Conservation (phyloP, 2,797 vertebrate genomes). For the Monodelphis domestica region DNA sequence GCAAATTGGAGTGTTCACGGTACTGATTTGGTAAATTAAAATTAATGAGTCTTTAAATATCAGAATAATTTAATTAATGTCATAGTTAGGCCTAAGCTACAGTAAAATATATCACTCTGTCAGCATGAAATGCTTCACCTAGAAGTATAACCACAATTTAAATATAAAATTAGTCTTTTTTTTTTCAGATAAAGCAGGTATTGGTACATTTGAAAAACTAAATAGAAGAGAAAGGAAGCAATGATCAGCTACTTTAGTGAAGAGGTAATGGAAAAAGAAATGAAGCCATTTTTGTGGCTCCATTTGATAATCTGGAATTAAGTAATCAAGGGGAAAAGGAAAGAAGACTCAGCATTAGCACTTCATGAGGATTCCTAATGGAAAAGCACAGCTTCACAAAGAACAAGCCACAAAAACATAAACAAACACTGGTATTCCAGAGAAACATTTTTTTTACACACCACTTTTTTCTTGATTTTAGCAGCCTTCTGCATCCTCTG, state of each 20-base stretch:
- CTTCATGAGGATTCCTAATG: slow-evolving; percentile 39
- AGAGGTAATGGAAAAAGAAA: slow-evolving; percentile 49
- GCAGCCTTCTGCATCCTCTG: slow-evolving; percentile 99
- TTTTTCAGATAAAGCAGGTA: slow-evolving; percentile 10
- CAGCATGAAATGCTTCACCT: slow-evolving; percentile 12
- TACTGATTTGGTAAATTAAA: slow-evolving; percentile 42
- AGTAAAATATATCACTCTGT: background rate
- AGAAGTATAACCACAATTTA: background rate
- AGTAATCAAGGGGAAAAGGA: background rate
- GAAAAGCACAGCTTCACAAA: slow-evolving; percentile 41
- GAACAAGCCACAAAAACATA: slow-evolving; percentile 67
- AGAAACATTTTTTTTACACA: slow-evolving; percentile 91
- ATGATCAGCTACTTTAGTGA: slow-evolving; percentile 51
- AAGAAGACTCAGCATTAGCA: slow-evolving; percentile 40
- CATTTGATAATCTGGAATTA: slow-evolving; percentile 37
- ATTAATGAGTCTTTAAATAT: slow-evolving; percentile 51
- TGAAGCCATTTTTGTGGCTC: slow-evolving; percentile 37
- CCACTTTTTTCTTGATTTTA: slow-evolving; percentile 99
- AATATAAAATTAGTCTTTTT: background rate
- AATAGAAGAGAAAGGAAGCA: slow-evolving; percentile 30
- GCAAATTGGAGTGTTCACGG: slow-evolving; percentile 21
- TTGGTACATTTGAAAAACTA: background rate
- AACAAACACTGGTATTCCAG: slow-evolving; percentile 72
- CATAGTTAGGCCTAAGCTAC: background rate
- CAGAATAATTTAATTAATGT: slow-evolving; percentile 53